Base-by-base conservation (phyloP, 2,888 invertebrate species). In the Apocheima hispidaria region DNA sequence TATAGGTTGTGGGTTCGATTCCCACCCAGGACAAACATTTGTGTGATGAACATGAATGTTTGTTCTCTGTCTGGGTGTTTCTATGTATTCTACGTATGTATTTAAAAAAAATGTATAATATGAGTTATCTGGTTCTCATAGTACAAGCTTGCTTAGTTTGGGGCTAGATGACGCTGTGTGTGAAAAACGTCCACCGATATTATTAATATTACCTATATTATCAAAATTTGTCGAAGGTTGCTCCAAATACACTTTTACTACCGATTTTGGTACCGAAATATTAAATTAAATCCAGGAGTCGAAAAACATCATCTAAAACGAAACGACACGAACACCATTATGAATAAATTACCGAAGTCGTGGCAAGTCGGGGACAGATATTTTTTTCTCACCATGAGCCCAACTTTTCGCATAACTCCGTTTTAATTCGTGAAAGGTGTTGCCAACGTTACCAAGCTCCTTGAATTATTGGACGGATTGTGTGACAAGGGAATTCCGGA, bases 361-460 rank as follows among this genome's bases (percentile, higher is more conserved):
- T 46, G 48, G 57, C 21, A 58, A 68, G 56, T 64, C 60, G 20
- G 58, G 59, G 60, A 55, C 63, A 65, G 56, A 57, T 52, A 35
- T 61, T 68, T 68, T 68, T 66, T 54, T 41, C 57, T 50, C 55
- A 61, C 57, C 46, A 49, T 55, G 40, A 43, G 18, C 16, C 21
- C 14, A 68, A 68, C 68, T 68, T 68, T 57, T 44, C 57, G 48
- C 65, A 65, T 68, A 68, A 72, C 67, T 72, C 65, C 48, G 59
- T 61, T 72, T 72, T 69, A 68, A 72, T 69, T 71, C 57, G 57
- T 43, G 30, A 16, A 26, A 55, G 12, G 54, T 56, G 61, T 56
- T 62, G 56, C 56, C 28, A 57, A 9, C 12, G 46, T 28, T 9
- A 33, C 33, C 0, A 5, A 28, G n/a, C 23, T 40, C 51, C 51